Percentiles rank a stretch among this genome's conserved stretches.
phyloP scores from a whole-genome alignment of 2,113 vertebrate species.

The Cygnus buccinator region DNA sequence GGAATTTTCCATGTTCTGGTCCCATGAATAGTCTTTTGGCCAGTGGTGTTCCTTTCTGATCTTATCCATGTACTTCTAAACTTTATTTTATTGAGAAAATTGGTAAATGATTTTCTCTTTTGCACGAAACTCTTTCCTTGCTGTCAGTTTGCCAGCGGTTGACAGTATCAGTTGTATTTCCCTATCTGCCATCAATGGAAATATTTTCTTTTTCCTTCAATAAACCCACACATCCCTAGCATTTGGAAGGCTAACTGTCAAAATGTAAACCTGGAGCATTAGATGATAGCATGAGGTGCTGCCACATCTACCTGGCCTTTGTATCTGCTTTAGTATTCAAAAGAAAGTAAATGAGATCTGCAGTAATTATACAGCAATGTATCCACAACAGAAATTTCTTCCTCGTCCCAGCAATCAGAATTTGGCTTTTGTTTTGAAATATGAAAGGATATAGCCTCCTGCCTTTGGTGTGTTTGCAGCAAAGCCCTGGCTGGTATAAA shows the following conservation, averaged over 20 bases:
- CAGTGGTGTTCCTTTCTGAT: not conserved
- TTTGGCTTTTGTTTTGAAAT: slow-evolving; percentile 11
- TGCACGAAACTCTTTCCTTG: not conserved
- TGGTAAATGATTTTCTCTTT: not conserved
- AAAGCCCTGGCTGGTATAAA: slow-evolving; percentile 9
- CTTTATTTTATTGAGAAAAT: not conserved
- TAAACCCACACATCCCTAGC: not conserved
- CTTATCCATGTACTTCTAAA: not conserved
- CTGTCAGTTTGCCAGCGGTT: not conserved
- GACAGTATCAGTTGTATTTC: not conserved
- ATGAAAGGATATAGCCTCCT: slow-evolving; percentile 24
- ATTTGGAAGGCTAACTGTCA: not conserved
- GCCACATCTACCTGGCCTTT: not conserved
- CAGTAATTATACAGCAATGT: slow-evolving; percentile 15
- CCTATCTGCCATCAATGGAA: not conserved
- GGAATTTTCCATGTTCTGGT: slow-evolving; percentile 22
- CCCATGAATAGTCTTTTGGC: not conserved
- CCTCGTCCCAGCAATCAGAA: not conserved
- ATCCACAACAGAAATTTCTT: slow-evolving; percentile 45
- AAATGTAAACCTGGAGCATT: not conserved
- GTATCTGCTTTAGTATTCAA: not conserved
- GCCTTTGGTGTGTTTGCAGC: not conserved
- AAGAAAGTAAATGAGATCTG: slow-evolving; percentile 2
- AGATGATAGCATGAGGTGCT: not conserved
- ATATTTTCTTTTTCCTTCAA: not conserved